A percentile compares a stretch with the other conserved stretches of the same genome.
Evolutionary conservation across 2,797 vertebrate genomes (phyloP).

Genomic region (Kryptolebias ocellatus): DNA sequence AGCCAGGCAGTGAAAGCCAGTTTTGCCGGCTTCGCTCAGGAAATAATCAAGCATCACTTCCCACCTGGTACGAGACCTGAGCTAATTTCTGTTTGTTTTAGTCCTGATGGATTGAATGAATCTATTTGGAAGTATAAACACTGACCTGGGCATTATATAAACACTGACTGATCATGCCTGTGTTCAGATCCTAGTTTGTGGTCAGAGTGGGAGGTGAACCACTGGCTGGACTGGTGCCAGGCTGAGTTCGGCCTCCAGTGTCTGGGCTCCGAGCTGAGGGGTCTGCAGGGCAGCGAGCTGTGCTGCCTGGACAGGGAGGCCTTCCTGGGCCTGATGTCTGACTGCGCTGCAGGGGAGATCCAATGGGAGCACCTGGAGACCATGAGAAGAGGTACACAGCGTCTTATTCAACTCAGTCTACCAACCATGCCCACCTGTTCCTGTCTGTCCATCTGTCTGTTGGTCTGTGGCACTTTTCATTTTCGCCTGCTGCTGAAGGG

Average conservation of each 20-base stretch:
- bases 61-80: constrained; percentile 54
- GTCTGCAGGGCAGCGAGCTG: constrained; percentile 63
- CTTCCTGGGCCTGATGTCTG: constrained; percentile 68
- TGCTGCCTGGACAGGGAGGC: constrained; percentile 69
- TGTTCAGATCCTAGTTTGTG: constrained; percentile 71
- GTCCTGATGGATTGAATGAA: not conserved
- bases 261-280: constrained; percentile 62
- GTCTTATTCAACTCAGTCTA: not conserved
- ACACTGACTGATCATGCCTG: not conserved
- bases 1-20: constrained; percentile 72
- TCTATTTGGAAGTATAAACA: not conserved
- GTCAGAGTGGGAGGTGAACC: constrained; percentile 77
- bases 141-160: not conserved
- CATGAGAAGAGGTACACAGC: constrained; percentile 68
- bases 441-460: too few relatives aligned
- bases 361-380: constrained; percentile 81
- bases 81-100: not conserved
- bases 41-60: constrained; percentile 64
- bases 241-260: constrained; percentile 71
- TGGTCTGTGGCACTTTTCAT: too few relatives aligned
- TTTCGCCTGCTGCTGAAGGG: too few relatives aligned
- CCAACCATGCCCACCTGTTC: too few relatives aligned
- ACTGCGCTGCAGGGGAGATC: constrained; percentile 76
- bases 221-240: constrained; percentile 82
- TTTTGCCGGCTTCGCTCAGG: constrained; percentile 74